Evolutionary conservation across 2,888 invertebrate species (phyloP), one percentile per base, ranked within the genome.

Genomic region (Cerceris rybyensis): DNA sequence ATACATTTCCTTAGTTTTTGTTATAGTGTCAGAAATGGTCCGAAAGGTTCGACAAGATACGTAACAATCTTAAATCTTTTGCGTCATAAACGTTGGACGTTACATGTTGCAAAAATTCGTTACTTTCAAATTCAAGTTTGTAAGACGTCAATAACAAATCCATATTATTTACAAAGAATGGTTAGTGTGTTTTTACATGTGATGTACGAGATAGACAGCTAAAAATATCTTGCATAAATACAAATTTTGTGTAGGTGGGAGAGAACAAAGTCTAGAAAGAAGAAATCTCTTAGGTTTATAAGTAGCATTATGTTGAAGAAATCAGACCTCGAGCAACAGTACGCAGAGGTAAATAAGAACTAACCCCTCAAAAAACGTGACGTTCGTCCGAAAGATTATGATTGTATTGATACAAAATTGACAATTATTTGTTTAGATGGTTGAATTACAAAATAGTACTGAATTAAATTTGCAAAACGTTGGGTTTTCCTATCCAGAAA

Each of bases 251-350:
- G 11, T 16, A 90, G 91, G 83, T 59, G 85, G 85, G 16, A 87
- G 78, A 70, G 89, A 92, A 46, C 93, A 95, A 28, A 96, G 96
- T 88, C 93, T 97, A 82, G 97, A 28, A 28, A 28, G 28, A 96
- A 97, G 90, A 96, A 97, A 86, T 96, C 96, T 0, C 92, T 96
- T 42, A 96, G 95, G 91, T 91, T 96, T 71, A 94, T 95, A 49
- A 95, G 95, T 81, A 96, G 95, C 90, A 95, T 95, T 84, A 94
- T 95, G 84, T 94, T 95, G 90, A 96, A 95, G 85, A 96, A 96
- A 88, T 94, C 94, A 57, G 95, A 96, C 88, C 90, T 96, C 57
- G 95, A 96, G 78, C 94, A 95, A 71, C 95, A 96, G 86, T 95
- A 94, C 93, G 94, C 94, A 77, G 88, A 92, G 82, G 92, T 92